These are phyloP conservation scores for Pseudomugil gertrudae DNA, from an alignment of 2,797 vertebrate genomes.

Conservation along the genomic window DNA sequence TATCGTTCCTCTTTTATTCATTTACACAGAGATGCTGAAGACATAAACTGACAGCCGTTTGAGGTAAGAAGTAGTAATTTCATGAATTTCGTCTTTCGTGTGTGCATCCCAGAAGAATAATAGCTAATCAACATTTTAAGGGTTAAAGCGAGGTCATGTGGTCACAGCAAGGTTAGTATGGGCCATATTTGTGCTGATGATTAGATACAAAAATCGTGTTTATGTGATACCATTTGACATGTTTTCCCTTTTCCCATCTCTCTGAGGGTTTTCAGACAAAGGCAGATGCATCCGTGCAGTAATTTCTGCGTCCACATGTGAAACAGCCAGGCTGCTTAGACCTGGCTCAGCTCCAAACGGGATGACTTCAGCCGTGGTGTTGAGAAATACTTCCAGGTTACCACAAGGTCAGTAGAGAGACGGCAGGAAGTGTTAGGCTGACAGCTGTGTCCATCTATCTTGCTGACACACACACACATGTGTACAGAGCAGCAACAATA, in stretches of 20 bases:
- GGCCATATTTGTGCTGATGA: conserved; percentile 2
- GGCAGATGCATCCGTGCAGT: conserved; percentile 27
- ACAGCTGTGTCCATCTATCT: conserved; percentile 67
- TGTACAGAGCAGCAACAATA: background rate
- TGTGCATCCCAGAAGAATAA: background rate
- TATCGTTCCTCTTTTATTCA: conserved; percentile 63
- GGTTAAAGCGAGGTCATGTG: conserved; percentile 2
- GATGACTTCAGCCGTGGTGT: conserved; percentile 58
- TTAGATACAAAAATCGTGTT: conserved; percentile 2
- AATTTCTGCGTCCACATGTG: conserved; percentile 3
- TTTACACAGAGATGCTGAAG: conserved; percentile 23
- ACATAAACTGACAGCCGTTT: conserved; percentile 26
- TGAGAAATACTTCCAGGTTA: conserved; percentile 77
- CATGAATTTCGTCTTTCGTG: conserved; percentile 10
- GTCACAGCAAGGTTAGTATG: background rate
- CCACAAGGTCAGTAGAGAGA: conserved; percentile 42
- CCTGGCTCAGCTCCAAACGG: conserved; percentile 60
- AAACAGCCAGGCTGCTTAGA: conserved; percentile 41
- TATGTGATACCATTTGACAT: conserved; percentile 28
- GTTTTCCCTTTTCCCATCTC: conserved; percentile 38
- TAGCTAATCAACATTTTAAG: background rate
- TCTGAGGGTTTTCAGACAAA: conserved; percentile 24
- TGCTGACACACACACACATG: conserved; percentile 30
- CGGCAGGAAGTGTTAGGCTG: conserved; percentile 60
- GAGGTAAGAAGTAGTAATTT: conserved; percentile 14